Evolutionary conservation across 2,888 invertebrate species (phyloP).

Genomic region (Dryococelus australis): DNA sequence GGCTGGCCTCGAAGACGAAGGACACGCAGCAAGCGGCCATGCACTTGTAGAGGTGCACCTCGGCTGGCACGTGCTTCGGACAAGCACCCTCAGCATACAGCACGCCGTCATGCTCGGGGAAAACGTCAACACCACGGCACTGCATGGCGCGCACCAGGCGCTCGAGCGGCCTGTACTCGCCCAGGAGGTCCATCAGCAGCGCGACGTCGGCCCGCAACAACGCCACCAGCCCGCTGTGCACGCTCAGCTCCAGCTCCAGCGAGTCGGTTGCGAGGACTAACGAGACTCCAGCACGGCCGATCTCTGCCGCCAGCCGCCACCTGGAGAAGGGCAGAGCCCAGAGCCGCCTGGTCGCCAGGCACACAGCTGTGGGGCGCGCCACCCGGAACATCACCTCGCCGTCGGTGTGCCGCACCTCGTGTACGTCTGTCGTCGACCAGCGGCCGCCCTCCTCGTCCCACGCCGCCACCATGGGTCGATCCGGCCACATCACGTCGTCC

Average conservation of each 20-base stretch:
- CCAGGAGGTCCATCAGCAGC: background rate
- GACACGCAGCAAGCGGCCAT: slow-evolving; percentile 77
- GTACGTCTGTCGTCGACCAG: slow-evolving; percentile 77
- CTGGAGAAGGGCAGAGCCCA: slow-evolving; percentile 77
- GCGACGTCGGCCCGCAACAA: background rate
- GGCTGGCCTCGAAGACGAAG: slow-evolving; percentile 83
- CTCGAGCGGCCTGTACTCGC: background rate
- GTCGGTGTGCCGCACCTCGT: slow-evolving; percentile 69
- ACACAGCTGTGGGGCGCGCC: slow-evolving; percentile 73
- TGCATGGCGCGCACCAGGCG: slow-evolving; percentile 59
- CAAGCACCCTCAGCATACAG: slow-evolving; percentile 66
- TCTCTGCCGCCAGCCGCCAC: slow-evolving; percentile 84
- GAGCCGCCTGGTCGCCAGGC: slow-evolving; percentile 71
- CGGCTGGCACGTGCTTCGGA: slow-evolving; percentile 71
- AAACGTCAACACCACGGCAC: slow-evolving; percentile 79
- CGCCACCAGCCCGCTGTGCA: slow-evolving; percentile 48
- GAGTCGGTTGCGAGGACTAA: background rate
- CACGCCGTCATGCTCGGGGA: slow-evolving; percentile 78
- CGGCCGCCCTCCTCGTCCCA: slow-evolving; percentile 70
- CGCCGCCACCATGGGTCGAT: slow-evolving; percentile 74
- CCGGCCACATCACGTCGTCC: slow-evolving; percentile 76
- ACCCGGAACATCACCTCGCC: slow-evolving; percentile 81
- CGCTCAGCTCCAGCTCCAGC: background rate
- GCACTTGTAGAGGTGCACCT: slow-evolving; percentile 78
- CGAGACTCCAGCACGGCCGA: slow-evolving; percentile 61